Conservation (phyloP, 2,113 vertebrate species). For the Reinhardtius hippoglossoides region DNA sequence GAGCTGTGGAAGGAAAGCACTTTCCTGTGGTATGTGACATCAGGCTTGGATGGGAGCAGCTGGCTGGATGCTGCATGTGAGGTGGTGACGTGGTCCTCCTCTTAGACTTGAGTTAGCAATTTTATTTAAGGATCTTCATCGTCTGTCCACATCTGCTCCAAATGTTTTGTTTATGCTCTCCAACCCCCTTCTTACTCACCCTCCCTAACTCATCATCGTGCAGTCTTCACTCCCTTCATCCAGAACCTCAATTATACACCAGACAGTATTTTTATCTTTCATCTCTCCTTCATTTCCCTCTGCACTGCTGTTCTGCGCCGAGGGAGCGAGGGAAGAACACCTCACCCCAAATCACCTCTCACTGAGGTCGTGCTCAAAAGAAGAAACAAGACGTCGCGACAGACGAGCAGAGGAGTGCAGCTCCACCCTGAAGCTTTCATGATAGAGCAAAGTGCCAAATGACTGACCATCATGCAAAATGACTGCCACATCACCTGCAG, state of each 20-base stretch:
- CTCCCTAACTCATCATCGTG: slow-evolving; percentile 27
- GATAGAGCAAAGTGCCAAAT: slow-evolving; percentile 59
- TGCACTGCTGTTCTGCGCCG: slow-evolving; percentile 5
- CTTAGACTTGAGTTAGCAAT: slow-evolving; percentile 26
- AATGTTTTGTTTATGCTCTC: slow-evolving; percentile 45
- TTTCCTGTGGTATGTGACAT: slow-evolving; percentile 35
- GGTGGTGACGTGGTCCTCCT: slow-evolving; percentile 9
- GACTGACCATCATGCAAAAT: slow-evolving; percentile 33
- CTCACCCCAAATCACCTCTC: slow-evolving; percentile 42
- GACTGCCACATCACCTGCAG: slow-evolving; percentile 68
- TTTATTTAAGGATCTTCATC: slow-evolving; percentile 32
- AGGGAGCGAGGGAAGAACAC: slow-evolving; percentile 21
- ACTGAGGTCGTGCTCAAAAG: neutral
- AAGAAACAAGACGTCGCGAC: slow-evolving; percentile 27
- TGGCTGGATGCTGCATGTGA: slow-evolving; percentile 32
- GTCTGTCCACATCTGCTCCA: slow-evolving; percentile 30
- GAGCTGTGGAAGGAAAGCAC: neutral
- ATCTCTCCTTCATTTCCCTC: slow-evolving; percentile 6
- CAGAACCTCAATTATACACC: slow-evolving; percentile 50
- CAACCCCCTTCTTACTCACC: slow-evolving; percentile 8
- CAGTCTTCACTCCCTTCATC: slow-evolving; percentile 19
- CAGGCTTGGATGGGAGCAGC: slow-evolving; percentile 14
- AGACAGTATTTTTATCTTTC: slow-evolving; percentile 17
- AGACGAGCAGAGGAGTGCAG: slow-evolving; percentile 33
- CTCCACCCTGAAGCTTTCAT: slow-evolving; percentile 62